Evolutionary conservation across 2,797 vertebrate genomes (phyloP), one percentile per base, ranked within the genome.

Genomic region (Eleutherodactylus coqui): DNA sequence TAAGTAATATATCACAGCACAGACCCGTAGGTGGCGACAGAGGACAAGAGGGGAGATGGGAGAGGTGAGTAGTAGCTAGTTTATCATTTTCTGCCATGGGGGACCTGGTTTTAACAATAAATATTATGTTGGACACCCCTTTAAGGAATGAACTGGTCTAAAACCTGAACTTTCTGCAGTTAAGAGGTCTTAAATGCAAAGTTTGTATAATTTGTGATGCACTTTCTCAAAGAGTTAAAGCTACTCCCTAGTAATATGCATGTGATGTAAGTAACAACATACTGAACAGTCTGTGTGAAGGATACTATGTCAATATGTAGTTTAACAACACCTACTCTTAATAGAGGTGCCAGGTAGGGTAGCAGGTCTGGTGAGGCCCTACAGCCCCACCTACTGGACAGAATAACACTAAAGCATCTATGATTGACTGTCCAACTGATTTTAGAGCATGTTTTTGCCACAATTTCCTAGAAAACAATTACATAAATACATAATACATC

Each of bases 341-440:
- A n/a, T 36, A 41, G 34, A 72, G 80, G 67, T 70, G 41, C 17
- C 81, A 75, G 51, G 47, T 45, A 73, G 81, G 81, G 81, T 49
- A 83, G 81, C 81, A 75, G 24, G 60, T 73, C 38, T 83, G 69
- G 36, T 38, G 72, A 83, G 81, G 81, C 81, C 6, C 38, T 73
- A n/a, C 36, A 83, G 81, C 81, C 81, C 81, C 81, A 83, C 81
- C 81, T 83, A 55, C 81, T 83, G 81, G 81, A 60, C 69, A 83
- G 36, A 83, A 83, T 38, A 58, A 38, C 34, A 43, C 36, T 60
- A 34, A 41, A n/a, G 9, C 41, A 60, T 27, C 2, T 11, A 38
- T 45, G 14, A 62, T 13, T 64, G 29, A 55, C 21, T 36, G 21
- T 7, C 29, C 1, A 78, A 78, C 9, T 55, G 1, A 51, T 51